Conservation (phyloP, 2,113 vertebrate species). For the Nesoenas mayeri region DNA sequence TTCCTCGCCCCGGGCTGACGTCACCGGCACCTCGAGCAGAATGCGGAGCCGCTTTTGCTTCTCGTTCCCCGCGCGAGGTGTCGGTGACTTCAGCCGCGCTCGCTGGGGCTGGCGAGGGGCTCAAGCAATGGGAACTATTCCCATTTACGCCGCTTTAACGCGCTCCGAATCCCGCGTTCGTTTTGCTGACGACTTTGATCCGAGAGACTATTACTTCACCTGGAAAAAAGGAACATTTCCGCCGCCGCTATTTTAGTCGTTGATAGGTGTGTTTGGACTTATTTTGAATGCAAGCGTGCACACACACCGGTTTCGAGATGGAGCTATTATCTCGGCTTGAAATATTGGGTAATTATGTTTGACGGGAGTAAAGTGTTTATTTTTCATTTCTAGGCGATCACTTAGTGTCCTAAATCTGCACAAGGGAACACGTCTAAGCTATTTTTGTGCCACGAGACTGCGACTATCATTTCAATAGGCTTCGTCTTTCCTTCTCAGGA, state of each 20-base stretch:
- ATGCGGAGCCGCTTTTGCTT: constrained; percentile 33
- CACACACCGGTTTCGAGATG: neutral
- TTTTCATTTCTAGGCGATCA: constrained; percentile 39
- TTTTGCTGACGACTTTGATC: constrained; percentile 36
- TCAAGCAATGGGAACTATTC: constrained; percentile 2
- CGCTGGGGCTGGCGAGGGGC: neutral
- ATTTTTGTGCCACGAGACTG: neutral
- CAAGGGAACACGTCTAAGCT: neutral
- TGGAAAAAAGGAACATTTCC: neutral
- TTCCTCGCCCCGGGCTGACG: neutral
- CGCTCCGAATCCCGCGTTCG: neutral
- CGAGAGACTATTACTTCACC: neutral
- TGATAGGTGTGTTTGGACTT: constrained; percentile 11
- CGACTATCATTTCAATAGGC: neutral
- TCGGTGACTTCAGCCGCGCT: constrained; percentile 24
- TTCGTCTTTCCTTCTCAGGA: neutral
- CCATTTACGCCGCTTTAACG: neutral
- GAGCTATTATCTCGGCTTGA: neutral
- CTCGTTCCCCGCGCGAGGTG: constrained; percentile 41
- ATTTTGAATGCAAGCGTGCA: neutral
- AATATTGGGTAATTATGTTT: constrained; percentile 26
- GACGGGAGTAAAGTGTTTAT: constrained; percentile 19
- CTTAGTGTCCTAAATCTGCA: constrained; percentile 11
- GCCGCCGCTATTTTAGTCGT: neutral
- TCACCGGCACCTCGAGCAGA: constrained; percentile 12